phyloP scores from a whole-genome alignment of 2,888 invertebrate genomes.

The Drosophila paucipuncta region DNA sequence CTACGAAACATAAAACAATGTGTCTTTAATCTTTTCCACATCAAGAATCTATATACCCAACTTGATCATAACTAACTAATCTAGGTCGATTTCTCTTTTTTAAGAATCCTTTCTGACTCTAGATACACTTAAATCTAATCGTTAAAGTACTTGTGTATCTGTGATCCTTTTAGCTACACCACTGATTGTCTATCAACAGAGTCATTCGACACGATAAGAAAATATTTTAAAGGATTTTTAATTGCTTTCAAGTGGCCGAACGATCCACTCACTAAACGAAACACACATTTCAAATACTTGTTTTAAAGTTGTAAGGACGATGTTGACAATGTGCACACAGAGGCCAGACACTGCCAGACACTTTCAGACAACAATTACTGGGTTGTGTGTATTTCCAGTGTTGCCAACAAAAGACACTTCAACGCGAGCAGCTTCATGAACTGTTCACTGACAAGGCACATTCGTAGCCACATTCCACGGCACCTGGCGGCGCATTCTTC shows the following conservation, averaged over 20 bases:
- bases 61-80: not conserved
- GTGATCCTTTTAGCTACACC: slow-evolving; percentile 30
- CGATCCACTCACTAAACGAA: slow-evolving; percentile 41
- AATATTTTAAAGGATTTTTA: slow-evolving; percentile 79
- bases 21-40: not conserved
- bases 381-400: slow-evolving; percentile 8
- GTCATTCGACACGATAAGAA: slow-evolving; percentile 68
- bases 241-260: slow-evolving; percentile 76
- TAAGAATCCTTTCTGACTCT: not conserved
- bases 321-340: slow-evolving; percentile 43
- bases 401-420: slow-evolving; percentile 32
- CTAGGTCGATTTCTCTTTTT: not conserved
- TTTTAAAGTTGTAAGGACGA: slow-evolving; percentile 23
- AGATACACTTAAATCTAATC: slow-evolving; percentile 6
- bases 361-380: not conserved
- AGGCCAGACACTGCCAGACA: not conserved
- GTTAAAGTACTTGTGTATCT: slow-evolving; percentile 2
- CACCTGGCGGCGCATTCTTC: slow-evolving; percentile 47
- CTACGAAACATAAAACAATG: not conserved
- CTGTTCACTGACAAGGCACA: slow-evolving; percentile 21
- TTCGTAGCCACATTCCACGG: slow-evolving; percentile 33
- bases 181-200: slow-evolving; percentile 47
- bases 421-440: slow-evolving; percentile 47
- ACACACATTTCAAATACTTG: slow-evolving; percentile 48
- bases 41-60: not conserved